Evolutionary conservation across 2,113 vertebrate genomes (phyloP), one percentile per base, ranked within the genome.

Genomic region (Uropsilus gracilis): DNA sequence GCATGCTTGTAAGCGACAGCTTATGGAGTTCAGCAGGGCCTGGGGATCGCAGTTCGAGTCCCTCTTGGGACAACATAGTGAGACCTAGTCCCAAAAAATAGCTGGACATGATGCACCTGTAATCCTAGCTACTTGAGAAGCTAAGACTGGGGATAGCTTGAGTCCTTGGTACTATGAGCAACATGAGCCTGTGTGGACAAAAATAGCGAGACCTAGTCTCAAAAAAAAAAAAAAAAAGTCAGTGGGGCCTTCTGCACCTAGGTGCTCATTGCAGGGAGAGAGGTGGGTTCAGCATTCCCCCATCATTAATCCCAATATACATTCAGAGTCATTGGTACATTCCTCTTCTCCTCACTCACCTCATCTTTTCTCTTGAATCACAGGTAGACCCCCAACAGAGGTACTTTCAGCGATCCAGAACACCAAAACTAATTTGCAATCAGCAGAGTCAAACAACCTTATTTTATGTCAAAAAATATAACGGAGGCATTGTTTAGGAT

Each of bases 401-500:
- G 39, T 63, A 16, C 57, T 34, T 55, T 71, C 6, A 3, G 1
- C 61, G 55, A 24, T 34, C 89, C 39, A 59, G 42, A 94, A 68
- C 75, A 86, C 48, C 64, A 90, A 76, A 26, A 8, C 66, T 48
- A 42, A 28, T 37, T 30, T 88, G 66, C 88, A 42, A 66, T 59
- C 50, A 86, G 59, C 71, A 82, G 59, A 80, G 11, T 88, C 57
- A 92, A 92, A 63, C 64, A 61, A 37, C 44, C 18, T 84, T 66
- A 30, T 28, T 72, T 66, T 84, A 5, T 78, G 57, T 77, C 57
- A n/a, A 73, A 91, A 95, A 81, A 87, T 48, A 39, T 39, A 34
- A 87, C 14, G 89, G 88, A 96, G 71, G 87, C 92, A 82, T 57
- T 53, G n/a, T 93, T 94, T 73, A 77, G 37, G 39, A 90, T 82